These are phyloP conservation scores for Drosophila neocordata DNA, from an alignment of 1,140 invertebrate species.

Conservation along the genomic window DNA sequence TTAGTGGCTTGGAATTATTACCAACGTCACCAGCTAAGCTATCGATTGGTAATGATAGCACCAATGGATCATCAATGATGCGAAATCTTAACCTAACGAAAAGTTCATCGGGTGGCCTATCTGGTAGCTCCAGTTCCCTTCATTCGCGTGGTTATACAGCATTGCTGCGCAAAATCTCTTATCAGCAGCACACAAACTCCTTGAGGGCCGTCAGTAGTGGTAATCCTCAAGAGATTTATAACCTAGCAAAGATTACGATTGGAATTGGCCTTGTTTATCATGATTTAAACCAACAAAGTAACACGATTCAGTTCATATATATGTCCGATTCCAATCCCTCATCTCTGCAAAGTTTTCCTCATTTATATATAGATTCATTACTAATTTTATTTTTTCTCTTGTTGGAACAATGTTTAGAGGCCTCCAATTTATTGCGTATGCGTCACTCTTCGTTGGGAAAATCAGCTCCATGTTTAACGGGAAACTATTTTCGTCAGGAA, in stretches of 20 bases:
- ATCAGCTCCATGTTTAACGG: conserved; percentile 88
- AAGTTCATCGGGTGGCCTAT: conserved; percentile 73
- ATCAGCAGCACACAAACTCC: conserved; percentile 79
- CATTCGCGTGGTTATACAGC: conserved; percentile 70
- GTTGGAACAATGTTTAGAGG: conserved; percentile 44
- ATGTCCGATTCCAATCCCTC: background rate
- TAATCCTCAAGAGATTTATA: conserved; percentile 23
- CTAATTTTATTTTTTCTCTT: background rate
- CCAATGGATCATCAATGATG: conserved; percentile 62
- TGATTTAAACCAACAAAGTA: no score
- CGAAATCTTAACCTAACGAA: conserved; percentile 77
- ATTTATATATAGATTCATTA: background rate
- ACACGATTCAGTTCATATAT: no score
- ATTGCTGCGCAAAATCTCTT: conserved; percentile 73
- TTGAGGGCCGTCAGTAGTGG: conserved; percentile 70
- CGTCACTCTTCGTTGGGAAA: conserved; percentile 94
- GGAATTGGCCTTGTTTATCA: background rate
- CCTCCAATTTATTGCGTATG: conserved; percentile 93
- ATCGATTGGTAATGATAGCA: conserved; percentile 54
- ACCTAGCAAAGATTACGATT: background rate
- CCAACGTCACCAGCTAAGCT: conserved; percentile 66
- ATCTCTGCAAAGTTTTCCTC: conserved; percentile 3
- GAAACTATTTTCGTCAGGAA: conserved; percentile 83
- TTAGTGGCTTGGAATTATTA: conserved; percentile 67
- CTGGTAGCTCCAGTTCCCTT: conserved; percentile 70